These are phyloP conservation scores for Oostethus manadensis DNA, from an alignment of 2,113 vertebrate genomes.

Conservation along the genomic window DNA sequence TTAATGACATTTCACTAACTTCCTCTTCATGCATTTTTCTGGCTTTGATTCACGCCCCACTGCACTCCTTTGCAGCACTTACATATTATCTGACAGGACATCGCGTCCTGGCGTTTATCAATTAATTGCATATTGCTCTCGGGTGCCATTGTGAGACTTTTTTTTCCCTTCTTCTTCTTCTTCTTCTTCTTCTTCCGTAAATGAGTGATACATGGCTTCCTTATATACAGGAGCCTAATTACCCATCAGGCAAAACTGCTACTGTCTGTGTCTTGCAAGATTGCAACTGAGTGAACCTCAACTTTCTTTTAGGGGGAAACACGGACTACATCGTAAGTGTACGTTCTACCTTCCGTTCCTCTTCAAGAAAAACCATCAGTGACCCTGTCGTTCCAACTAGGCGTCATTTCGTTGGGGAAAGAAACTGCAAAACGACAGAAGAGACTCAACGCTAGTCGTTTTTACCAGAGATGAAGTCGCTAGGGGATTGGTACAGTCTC, in stretches of 20 bases:
- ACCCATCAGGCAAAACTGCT: slow-evolving; percentile 5
- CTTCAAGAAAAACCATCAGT: too few relatives aligned
- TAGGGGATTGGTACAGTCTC: too few relatives aligned
- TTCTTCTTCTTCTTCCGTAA: slow-evolving; percentile 28
- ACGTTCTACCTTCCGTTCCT: too few relatives aligned
- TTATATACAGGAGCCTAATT: slow-evolving; percentile 54
- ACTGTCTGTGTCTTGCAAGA: too few relatives aligned
- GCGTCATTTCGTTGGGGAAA: too few relatives aligned
- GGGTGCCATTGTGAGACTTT: slow-evolving; percentile 57
- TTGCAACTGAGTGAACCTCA: too few relatives aligned
- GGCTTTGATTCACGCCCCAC: slow-evolving; percentile 64
- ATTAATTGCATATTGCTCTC: slow-evolving; percentile 69
- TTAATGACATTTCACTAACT: slow-evolving; percentile 72
- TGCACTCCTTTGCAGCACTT: slow-evolving; percentile 57
- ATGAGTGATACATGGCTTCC: slow-evolving; percentile 59
- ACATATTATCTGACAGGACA: slow-evolving; percentile 61
- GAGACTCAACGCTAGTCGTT: too few relatives aligned
- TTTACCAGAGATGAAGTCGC: too few relatives aligned
- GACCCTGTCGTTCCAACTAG: too few relatives aligned
- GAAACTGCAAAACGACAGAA: too few relatives aligned
- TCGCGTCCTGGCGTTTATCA: slow-evolving; percentile 69
- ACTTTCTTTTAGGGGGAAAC: too few relatives aligned
- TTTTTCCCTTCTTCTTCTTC: slow-evolving; percentile 16
- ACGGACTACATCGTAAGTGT: too few relatives aligned
- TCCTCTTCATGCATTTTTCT: slow-evolving; percentile 65